Conservation (phyloP, 2,888 invertebrate species). For the Phymatocera aterrima region DNA sequence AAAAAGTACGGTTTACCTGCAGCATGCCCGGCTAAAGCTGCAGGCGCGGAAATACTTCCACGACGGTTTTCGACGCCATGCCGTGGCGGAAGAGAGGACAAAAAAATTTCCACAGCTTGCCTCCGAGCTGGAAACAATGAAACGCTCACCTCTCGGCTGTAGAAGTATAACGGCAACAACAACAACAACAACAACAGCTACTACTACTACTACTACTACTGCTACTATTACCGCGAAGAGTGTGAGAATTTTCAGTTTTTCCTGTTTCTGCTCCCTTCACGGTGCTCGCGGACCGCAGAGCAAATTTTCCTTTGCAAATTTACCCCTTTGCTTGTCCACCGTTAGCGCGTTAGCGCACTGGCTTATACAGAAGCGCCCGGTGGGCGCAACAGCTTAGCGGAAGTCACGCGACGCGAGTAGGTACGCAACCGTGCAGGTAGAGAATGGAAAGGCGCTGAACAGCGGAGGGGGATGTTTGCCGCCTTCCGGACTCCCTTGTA, state of each 20-base stretch:
- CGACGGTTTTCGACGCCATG: no score
- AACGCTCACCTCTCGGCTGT: no score
- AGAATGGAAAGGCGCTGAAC: not conserved
- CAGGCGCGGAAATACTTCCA: no score
- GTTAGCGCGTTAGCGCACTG: conserved; percentile 35
- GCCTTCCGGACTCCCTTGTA: not conserved
- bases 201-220: no score
- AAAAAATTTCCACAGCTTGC: no score
- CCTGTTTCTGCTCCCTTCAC: not conserved
- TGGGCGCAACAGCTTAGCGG: conserved; percentile 38
- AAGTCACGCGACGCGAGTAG: conserved; percentile 5
- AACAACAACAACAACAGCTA: no score
- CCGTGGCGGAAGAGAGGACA: no score
- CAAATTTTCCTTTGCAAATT: conserved; percentile 16
- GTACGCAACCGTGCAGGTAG: not conserved
- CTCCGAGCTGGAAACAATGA: no score
- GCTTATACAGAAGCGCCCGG: conserved; percentile 12
- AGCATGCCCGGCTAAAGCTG: no score
- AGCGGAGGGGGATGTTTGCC: conserved; percentile 4
- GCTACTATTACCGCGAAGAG: not conserved
- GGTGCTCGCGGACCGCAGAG: not conserved
- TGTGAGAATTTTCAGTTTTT: not conserved
- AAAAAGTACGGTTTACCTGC: no score
- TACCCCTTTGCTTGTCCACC: conserved; percentile 24
- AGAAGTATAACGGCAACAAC: no score